phyloP scores from a whole-genome alignment of 92 coral and sea anemone species.

The Parazoanthus swiftii region DNA sequence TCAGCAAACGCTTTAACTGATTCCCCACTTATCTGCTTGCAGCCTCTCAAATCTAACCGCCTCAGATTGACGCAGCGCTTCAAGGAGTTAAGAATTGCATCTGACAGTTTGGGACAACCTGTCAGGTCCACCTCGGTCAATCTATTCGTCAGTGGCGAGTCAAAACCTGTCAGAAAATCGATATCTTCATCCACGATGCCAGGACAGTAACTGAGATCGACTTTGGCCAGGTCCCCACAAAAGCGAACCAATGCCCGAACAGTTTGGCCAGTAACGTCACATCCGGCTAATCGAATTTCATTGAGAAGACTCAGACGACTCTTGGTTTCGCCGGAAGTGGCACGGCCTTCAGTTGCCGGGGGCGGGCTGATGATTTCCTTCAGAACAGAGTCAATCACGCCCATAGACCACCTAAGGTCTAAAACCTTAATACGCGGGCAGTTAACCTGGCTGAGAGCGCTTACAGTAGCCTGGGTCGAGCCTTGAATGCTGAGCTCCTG shows the following conservation, averaged over 20 bases:
- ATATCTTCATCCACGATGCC: slow-evolving; percentile 83
- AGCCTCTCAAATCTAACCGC: slow-evolving; percentile 84
- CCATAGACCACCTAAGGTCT: slow-evolving; percentile 95
- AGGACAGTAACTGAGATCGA: slow-evolving; percentile 91
- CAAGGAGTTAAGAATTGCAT: slow-evolving; percentile 67
- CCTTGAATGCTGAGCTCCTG: slow-evolving; percentile 82
- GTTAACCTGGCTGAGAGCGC: slow-evolving; percentile 79
- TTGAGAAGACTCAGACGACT: slow-evolving; percentile 76
- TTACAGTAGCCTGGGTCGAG: slow-evolving; percentile 87
- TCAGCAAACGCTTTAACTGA: slow-evolving; percentile 73
- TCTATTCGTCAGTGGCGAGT: slow-evolving; percentile 38
- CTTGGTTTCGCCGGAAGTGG: slow-evolving; percentile 80
- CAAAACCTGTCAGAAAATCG: slow-evolving; percentile 68
- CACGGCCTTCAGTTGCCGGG: slow-evolving; percentile 80
- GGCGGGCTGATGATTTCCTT: slow-evolving; percentile 75
- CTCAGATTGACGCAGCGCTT: slow-evolving; percentile 63
- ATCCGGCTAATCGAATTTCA: slow-evolving; percentile 89
- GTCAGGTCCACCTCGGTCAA: slow-evolving; percentile 77
- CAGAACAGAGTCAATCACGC: slow-evolving; percentile 85
- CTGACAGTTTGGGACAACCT: slow-evolving; percentile 91
- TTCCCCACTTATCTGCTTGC: slow-evolving; percentile 60
- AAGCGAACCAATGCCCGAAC: slow-evolving; percentile 79
- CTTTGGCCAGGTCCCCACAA: slow-evolving; percentile 69
- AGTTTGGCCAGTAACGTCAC: slow-evolving; percentile 89
- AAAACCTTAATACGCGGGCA: slow-evolving; percentile 92